Evolutionary conservation across 2,888 invertebrate genomes (phyloP).

Genomic region (Euphydryas editha): DNA sequence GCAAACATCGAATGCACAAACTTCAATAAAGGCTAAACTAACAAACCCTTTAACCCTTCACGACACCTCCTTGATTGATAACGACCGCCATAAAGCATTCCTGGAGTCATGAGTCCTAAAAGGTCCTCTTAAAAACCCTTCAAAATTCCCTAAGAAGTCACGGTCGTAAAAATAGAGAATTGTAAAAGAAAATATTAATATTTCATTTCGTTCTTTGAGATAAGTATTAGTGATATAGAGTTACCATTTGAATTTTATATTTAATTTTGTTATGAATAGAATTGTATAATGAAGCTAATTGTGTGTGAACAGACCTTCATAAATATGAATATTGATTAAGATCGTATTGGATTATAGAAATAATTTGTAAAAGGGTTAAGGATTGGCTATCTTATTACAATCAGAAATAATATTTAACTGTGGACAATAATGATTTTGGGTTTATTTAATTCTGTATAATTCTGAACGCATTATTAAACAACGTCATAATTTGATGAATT

Average conservation of each 20-base stretch:
- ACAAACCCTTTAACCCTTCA: slow-evolving; percentile 55
- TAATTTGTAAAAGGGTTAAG: not conserved
- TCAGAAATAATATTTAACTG: not conserved
- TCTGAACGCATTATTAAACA: no score
- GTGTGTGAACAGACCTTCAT: slow-evolving; percentile 73
- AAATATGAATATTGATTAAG: slow-evolving; percentile 72
- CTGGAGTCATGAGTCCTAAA: not conserved
- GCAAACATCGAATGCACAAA: slow-evolving; percentile 31
- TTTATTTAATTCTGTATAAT: no score
- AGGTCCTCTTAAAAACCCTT: slow-evolving; percentile 22
- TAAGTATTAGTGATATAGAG: slow-evolving; percentile 71
- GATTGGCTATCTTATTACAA: not conserved
- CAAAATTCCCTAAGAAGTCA: slow-evolving; percentile 60
- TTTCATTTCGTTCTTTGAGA: slow-evolving; percentile 68
- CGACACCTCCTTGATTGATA: slow-evolving; percentile 41
- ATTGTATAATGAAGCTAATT: slow-evolving; percentile 78
- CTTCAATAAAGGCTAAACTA: slow-evolving; percentile 37
- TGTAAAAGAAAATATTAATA: slow-evolving; percentile 70
- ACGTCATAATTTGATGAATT: no score
- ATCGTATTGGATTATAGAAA: slow-evolving; percentile 15
- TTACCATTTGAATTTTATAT: slow-evolving; percentile 79
- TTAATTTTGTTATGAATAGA: slow-evolving; percentile 55
- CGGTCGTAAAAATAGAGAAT: slow-evolving; percentile 74
- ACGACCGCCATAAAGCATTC: slow-evolving; percentile 29
- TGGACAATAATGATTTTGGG: not conserved